Evolutionary conservation across 2,113 vertebrate genomes (phyloP), one percentile per base, ranked within the genome.

Genomic region (Ceuthmochares aereus): DNA sequence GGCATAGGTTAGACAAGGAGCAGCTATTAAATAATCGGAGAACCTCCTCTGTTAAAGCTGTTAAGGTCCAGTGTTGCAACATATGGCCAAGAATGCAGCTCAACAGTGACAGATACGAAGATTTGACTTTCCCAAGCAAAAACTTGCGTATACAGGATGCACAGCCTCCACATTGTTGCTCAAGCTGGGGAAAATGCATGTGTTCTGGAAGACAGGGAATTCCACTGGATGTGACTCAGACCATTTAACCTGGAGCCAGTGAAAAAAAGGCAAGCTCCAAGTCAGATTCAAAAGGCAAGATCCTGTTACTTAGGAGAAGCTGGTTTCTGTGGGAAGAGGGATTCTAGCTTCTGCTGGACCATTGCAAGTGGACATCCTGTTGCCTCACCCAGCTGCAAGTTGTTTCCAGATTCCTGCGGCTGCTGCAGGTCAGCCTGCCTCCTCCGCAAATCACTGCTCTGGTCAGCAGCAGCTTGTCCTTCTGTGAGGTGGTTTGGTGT

Each of bases 21-120:
- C 5, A 54, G 25, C 23, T 67, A 9, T 27, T 23, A 64, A 87
- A 27, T 68, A 34, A 45, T 20, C 14, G 49, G 22, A 19, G 54
- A 91, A 64, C 18, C 3, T 40, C 5, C 20, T 92, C 32, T 9
- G 2, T 29, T 56, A 64, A 63, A 75, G 13, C 15, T 11, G 16
- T 23, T 9, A 51, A 45, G 34, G 19, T 12, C 27, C 36, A 70
- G 12, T 15, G 47, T 27, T 49, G 36, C 10, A 49, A 12, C 6
- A 3, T 34, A 26, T 3, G 27, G 13, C 23, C 27, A 34, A 83
- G 34, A 17, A 43, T 40, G 25, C 30, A 87, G 23, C 45, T 66
- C 30, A 69, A 1, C 30, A 36, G 15, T 11, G 20, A 32, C 8
- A 52, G 19, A 6, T 13, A 23, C 0, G 0, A 89, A 73, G 7